Percentiles rank a stretch among this genome's conserved stretches.
Evolutionary conservation across 1,140 invertebrate species (phyloP).

Genomic region (Drosophila murphyi): DNA sequence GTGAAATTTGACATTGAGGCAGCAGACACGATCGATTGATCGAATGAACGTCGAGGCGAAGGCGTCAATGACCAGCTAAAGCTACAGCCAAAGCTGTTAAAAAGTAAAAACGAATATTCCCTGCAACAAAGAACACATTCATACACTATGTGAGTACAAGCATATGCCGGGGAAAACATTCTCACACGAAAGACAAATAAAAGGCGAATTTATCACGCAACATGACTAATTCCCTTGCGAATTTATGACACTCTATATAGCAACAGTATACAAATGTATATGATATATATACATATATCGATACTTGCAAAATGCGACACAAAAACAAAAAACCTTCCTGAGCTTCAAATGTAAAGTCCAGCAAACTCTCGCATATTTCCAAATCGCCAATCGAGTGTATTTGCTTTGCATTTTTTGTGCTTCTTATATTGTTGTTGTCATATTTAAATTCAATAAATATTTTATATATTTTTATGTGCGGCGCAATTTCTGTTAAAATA

Average conservation of each 20-base stretch:
- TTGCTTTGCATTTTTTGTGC: constrained; percentile 51
- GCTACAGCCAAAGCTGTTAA: constrained; percentile 28
- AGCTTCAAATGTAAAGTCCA: constrained; percentile 29
- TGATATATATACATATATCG: constrained; percentile 11
- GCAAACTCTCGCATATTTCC: constrained; percentile 15
- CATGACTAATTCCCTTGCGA: constrained; percentile 66
- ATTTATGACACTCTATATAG: constrained; percentile 75
- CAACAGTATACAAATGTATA: constrained; percentile 6
- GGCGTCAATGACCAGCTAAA: constrained; percentile 68
- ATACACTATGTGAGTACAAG: constrained; percentile 25
- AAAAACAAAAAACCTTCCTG: constrained; percentile 29
- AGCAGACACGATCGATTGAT: constrained; percentile 50
- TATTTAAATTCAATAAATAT: constrained; percentile 79
- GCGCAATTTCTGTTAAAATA: constrained; percentile 65
- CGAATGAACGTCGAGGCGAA: constrained; percentile 14
- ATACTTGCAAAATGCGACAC: constrained; percentile 17
- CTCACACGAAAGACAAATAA: constrained; percentile 81
- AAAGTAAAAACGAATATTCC: constrained; percentile 38
- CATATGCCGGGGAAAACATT: constrained; percentile 49
- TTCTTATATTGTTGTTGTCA: constrained; percentile 23
- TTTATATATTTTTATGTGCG: constrained; percentile 67
- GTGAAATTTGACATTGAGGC: constrained; percentile 80
- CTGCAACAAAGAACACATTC: constrained; percentile 70
- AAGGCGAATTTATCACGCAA: constrained; percentile 78
- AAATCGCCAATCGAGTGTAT: constrained; percentile 28